Evolutionary conservation across 2,113 vertebrate genomes (phyloP).

Genomic region (Pongo pygmaeus): DNA sequence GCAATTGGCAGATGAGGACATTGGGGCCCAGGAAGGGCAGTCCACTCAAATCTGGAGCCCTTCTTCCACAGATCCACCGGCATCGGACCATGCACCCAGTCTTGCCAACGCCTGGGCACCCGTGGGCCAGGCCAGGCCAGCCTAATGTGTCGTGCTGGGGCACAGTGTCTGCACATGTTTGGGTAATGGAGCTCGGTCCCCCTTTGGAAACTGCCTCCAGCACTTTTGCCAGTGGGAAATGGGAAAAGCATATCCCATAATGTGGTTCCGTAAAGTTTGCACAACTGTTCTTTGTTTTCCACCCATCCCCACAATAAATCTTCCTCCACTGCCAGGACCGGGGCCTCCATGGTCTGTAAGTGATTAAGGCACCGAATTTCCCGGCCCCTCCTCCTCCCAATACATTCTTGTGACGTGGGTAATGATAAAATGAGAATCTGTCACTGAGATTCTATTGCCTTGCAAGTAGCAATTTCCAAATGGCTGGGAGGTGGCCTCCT

Average conservation of each 20-base stretch:
- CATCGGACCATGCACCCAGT: not conserved
- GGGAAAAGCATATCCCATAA: constrained; percentile 85
- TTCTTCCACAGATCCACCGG: not conserved
- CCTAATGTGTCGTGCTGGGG: rapidly evolving
- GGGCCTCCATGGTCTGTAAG: constrained; percentile 84
- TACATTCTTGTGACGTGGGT: constrained; percentile 83
- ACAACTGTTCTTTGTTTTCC: constrained; percentile 88
- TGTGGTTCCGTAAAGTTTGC: constrained; percentile 84
- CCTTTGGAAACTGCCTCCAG: constrained; percentile 79
- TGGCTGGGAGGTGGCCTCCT: not conserved
- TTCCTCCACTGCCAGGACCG: constrained; percentile 82
- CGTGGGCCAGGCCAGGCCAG: not conserved
- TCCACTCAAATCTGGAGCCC: not conserved
- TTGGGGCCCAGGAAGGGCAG: not conserved
- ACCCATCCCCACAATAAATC: constrained; percentile 85
- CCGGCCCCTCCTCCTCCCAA: constrained; percentile 72
- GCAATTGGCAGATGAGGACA: not conserved
- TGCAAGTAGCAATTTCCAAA: not conserved
- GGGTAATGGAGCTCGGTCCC: constrained; percentile 61
- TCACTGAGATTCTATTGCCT: constrained; percentile 75
- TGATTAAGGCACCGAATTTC: constrained; percentile 83
- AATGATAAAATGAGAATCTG: constrained; percentile 79
- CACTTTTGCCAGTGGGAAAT: constrained; percentile 82
- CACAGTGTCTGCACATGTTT: not conserved
- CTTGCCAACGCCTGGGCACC: not conserved